Conservation (phyloP, 2,888 invertebrate genomes). For the Muschampia plurimacula region DNA sequence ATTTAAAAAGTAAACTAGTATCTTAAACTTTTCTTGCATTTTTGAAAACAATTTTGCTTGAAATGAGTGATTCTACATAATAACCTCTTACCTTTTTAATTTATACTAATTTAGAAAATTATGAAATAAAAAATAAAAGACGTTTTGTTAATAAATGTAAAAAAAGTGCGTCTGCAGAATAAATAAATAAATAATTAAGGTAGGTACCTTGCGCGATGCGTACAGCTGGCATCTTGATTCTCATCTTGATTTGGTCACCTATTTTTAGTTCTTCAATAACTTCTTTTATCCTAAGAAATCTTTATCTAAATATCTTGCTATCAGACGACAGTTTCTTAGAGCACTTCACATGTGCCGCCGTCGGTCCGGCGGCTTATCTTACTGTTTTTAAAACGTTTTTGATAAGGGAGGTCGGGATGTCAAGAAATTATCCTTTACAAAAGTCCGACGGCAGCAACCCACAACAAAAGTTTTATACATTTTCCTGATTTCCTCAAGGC, state of each 20-base stretch:
- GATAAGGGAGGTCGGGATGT: slow-evolving; percentile 72
- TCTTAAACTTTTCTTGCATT: no score
- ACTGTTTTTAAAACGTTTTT: slow-evolving; percentile 68
- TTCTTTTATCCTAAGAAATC: slow-evolving; percentile 72
- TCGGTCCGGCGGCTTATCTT: slow-evolving; percentile 80
- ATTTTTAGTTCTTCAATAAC: slow-evolving; percentile 81
- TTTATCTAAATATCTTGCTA: slow-evolving; percentile 73
- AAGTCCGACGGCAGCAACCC: slow-evolving; percentile 73
- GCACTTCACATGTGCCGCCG: slow-evolving; percentile 83
- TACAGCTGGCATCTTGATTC: slow-evolving; percentile 99
- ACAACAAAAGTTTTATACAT: slow-evolving; percentile 66
- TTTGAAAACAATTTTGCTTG: no score
- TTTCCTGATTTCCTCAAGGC: slow-evolving; percentile 63
- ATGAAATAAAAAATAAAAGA: no score
- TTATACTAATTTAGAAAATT: no score
- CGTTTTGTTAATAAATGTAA: background rate
- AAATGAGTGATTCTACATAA: no score
- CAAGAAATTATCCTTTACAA: slow-evolving; percentile 64
- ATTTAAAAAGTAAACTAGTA: no score
- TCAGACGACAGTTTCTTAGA: slow-evolving; percentile 70
- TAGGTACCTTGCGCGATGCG: slow-evolving; percentile 96
- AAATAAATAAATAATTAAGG: background rate
- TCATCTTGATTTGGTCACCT: slow-evolving; percentile 92
- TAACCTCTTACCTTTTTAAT: no score
- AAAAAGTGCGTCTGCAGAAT: background rate